These are phyloP conservation scores for Drusus annulatus DNA, from an alignment of 1,140 invertebrate genomes.

Conservation along the genomic window DNA sequence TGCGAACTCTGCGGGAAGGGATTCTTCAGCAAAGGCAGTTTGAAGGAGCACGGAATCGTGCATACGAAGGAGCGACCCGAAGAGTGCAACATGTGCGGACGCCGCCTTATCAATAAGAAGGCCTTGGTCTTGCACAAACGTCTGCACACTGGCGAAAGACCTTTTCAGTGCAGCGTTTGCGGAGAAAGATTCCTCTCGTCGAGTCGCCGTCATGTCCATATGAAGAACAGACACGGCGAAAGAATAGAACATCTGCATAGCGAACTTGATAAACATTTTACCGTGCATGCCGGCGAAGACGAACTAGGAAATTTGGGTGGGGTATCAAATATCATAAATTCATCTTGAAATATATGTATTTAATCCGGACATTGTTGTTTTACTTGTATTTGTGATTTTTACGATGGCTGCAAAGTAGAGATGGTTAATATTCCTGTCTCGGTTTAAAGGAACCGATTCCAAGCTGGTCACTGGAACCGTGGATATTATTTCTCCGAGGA, in stretches of 20 bases:
- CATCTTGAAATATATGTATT: too few relatives aligned
- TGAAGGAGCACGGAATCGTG: slow-evolving; percentile 67
- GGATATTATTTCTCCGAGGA: too few relatives aligned
- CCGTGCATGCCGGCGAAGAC: slow-evolving; percentile 37
- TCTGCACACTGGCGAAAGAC: slow-evolving; percentile 83
- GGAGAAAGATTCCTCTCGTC: slow-evolving; percentile 72
- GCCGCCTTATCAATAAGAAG: slow-evolving; percentile 67
- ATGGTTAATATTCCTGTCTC: too few relatives aligned
- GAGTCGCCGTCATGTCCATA: slow-evolving; percentile 65
- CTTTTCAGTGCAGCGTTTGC: slow-evolving; percentile 81
- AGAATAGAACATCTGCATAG: slow-evolving; percentile 55
- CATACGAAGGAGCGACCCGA: slow-evolving; percentile 68
- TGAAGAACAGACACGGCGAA: slow-evolving; percentile 65
- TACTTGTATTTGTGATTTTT: too few relatives aligned
- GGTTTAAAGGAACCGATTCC: too few relatives aligned
- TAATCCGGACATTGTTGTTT: too few relatives aligned
- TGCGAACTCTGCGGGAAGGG: slow-evolving; percentile 68
- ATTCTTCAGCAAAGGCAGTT: slow-evolving; percentile 67
- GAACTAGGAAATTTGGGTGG: background rate
- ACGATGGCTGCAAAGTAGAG: too few relatives aligned
- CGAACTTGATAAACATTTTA: slow-evolving; percentile 51
- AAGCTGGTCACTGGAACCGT: too few relatives aligned
- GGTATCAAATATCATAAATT: too few relatives aligned
- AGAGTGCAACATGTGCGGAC: slow-evolving; percentile 68
- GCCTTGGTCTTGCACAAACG: slow-evolving; percentile 67